These are phyloP conservation scores for Heterotis niloticus DNA, from an alignment of 2,113 vertebrate species.

Conservation along the genomic window DNA sequence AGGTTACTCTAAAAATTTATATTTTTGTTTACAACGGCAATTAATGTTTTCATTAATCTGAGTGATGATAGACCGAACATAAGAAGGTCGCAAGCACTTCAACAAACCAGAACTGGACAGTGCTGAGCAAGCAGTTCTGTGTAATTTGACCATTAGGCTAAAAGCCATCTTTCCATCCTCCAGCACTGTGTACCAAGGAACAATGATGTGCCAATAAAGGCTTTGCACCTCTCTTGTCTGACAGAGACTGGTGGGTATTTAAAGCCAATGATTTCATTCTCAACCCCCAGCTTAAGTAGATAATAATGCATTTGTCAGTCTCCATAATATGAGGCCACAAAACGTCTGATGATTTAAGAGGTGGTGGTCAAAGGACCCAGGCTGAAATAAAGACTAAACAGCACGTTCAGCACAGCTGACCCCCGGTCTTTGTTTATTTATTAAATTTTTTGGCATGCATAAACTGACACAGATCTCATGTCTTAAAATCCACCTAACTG, in stretches of 20 bases:
- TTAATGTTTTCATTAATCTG: too few relatives aligned
- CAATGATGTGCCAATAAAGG: not conserved
- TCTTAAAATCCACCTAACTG: not conserved
- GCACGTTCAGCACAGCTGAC: not conserved
- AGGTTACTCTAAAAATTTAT: too few relatives aligned
- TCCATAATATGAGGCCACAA: not conserved
- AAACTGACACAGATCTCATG: not conserved
- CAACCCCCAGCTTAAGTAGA: not conserved
- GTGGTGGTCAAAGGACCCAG: too few relatives aligned
- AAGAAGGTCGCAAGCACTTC: not conserved
- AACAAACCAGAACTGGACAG: too few relatives aligned
- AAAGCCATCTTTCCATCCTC: not conserved
- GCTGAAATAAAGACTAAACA: not conserved
- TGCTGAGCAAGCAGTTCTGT: not conserved
- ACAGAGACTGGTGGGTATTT: not conserved
- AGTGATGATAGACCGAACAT: not conserved
- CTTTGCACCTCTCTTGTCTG: not conserved
- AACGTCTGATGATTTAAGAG: not conserved
- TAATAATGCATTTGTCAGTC: constrained; percentile 21
- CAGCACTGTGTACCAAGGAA: not conserved
- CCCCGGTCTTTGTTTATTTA: not conserved
- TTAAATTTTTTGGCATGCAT: not conserved
- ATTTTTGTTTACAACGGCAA: too few relatives aligned
- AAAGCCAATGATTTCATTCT: not conserved
- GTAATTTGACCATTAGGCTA: not conserved